Base-by-base conservation (phyloP, 1,140 invertebrate species). In the Drosophila simulans region DNA sequence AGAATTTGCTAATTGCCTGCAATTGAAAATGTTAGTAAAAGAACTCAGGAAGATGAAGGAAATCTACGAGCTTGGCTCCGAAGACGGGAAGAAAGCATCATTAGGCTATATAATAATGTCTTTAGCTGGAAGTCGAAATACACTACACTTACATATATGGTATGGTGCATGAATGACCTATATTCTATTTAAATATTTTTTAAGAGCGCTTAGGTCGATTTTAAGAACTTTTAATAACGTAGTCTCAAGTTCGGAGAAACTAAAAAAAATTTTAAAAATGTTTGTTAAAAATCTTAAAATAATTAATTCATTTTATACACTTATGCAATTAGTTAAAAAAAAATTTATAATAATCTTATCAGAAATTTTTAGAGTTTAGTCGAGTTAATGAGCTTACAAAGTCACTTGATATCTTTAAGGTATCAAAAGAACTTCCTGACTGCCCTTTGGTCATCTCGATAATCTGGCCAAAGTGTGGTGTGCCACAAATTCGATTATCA, bases 1-100 rank as follows among this genome's bases (percentile, higher is more conserved):
- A 77, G 83, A 88, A 88, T 83, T 86, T 65, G 83, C 83, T 86
- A 86, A 86, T 86, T 86, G 82, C 75, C 75, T 8, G 80, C 82
- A 86, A 86, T 88, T 88, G 82, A 70, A 63, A 65, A 59, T 34
- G 17, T 48, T 51, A 42, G 15, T 25, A 20, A 17, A 52, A 60
- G 20, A 55, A 63, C 31, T 39, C 35, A 10, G 40, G 31, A 10
- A 46, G 15, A 40, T 27, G n/a, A 40, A 65, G 63, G n/a, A 51
- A 68, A 63, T 42, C 64, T 34, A 51, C 45, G 13, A 25, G 15
- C 11, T 60, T 17, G 27, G 17, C 25, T 7, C 17, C 17, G 27
- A 43, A 45, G 22, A 54, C 48, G 56, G 68, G 11, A 54, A 40
- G 42, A 62, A 62, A 46, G 62, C 59, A 42, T 70, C 82, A 81